Evolutionary conservation across 2,888 invertebrate genomes (phyloP), one percentile per base, ranked within the genome.

Genomic region (Drosophila anceps): DNA sequence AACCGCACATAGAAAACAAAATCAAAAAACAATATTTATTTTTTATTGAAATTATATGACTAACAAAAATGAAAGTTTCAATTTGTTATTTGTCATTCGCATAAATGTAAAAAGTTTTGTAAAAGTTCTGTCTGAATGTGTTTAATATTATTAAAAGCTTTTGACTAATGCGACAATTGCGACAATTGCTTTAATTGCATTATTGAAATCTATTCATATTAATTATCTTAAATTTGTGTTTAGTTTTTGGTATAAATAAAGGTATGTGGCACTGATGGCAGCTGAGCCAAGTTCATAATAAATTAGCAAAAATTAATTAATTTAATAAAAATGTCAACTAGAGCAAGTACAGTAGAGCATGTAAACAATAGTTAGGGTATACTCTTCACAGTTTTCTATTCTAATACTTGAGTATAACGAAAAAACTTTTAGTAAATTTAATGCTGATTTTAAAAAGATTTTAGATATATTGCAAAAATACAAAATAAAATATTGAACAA

Each of bases 1-100:
- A 20, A n/a, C 43, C 15, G 43, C 46, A 9, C 31, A 24, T 35
- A 43, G 33, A 18, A 39, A 29, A 35, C 61, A 24, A 24, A 24
- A 24, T 3, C 24, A 69, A 29, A 48, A 18, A 7, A 50, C 7
- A 33, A 29, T 61, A 77, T 79, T 78, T 81, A 81, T 71, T 65
- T 67, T 63, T 79, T 71, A 84, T 81, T 83, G 79, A 75, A 86
- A 81, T 83, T 61, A 61, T 64, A 37, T 54, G 27, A 54, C 13
- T n/a, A 43, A 50, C 29, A 46, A 46, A 27, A 13, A 18, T 1
- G 27, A 58, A 65, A 69, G 67, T 72, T 81, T 70, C 60, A 68
- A 74, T 83, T 81, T 61, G 68, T 55, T 63, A 68, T 55, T 66
- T 84, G 75, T 71, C 78, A 83, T 48, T 75, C 59, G 60, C 61